Percentiles rank a stretch among this genome's conserved stretches.
Conservation (phyloP, 1,140 invertebrate species). For the Monochamus saltuarius region DNA sequence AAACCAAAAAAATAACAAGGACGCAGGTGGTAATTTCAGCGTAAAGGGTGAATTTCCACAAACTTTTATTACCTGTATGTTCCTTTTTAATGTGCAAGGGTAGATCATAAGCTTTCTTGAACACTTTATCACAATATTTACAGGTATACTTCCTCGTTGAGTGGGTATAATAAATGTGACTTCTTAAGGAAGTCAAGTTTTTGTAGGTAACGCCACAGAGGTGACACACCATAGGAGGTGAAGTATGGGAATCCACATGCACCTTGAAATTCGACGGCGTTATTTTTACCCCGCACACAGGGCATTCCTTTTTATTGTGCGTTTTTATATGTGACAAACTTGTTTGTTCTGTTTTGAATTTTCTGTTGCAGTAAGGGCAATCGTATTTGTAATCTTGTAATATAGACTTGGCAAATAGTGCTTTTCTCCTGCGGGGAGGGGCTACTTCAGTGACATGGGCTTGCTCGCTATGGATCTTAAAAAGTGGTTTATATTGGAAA, state of each 20-base stretch:
- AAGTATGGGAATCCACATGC: conserved; percentile 21
- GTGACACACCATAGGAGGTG: conserved; percentile 28
- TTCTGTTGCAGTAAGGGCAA: conserved; percentile 13
- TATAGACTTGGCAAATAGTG: neutral
- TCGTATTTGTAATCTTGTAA: conserved; percentile 2
- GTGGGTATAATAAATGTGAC: conserved; percentile 32
- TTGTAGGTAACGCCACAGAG: conserved; percentile 31
- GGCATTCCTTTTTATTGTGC: conserved; percentile 26
- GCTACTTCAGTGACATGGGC: neutral
- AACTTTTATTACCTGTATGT: conserved; percentile 23
- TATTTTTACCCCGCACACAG: conserved; percentile 25
- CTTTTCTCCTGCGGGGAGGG: neutral
- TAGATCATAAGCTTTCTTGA: conserved; percentile 26
- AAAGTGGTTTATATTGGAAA: conserved; percentile 15
- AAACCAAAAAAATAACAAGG: no score
- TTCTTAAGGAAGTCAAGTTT: conserved; percentile 32
- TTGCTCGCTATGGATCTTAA: conserved; percentile 5
- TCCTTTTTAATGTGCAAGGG: conserved; percentile 29
- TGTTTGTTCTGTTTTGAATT: conserved; percentile 17
- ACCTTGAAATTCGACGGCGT: conserved; percentile 23
- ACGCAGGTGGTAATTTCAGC: no score
- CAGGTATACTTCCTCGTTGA: conserved; percentile 24
- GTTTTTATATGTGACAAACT: conserved; percentile 15
- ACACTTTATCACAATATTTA: conserved; percentile 28
- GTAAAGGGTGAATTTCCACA: no score